Evolutionary conservation across 2,888 invertebrate species (phyloP).

Genomic region (Pristionchus arcanus): DNA sequence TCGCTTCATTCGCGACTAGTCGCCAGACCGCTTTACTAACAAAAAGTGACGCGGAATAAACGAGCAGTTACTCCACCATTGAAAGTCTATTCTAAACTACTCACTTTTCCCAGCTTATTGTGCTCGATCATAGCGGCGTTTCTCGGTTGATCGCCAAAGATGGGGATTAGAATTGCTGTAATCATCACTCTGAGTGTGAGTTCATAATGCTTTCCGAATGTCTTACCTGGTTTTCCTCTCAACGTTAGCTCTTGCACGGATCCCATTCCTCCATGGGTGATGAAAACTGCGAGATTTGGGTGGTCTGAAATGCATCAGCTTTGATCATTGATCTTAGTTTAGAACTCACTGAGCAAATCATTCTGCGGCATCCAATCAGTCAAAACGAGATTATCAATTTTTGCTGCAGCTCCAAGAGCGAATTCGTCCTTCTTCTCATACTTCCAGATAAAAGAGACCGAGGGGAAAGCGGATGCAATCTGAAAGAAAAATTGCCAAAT

Average conservation of each 20-base stretch:
- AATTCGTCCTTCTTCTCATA: conserved; percentile 43
- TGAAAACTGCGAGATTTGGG: conserved; percentile 1
- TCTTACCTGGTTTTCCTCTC: background rate
- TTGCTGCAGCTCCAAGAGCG: background rate
- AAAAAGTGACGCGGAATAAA: no score
- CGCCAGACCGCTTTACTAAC: no score
- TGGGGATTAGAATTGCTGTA: background rate
- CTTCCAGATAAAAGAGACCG: conserved; percentile 8
- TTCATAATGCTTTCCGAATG: no score
- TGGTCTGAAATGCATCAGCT: background rate
- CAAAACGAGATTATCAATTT: background rate
- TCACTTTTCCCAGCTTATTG: conserved; percentile 1
- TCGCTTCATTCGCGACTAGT: no score
- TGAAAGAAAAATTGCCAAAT: no score
- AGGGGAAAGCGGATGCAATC: background rate
- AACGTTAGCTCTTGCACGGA: background rate
- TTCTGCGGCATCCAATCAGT: conserved; percentile 38
- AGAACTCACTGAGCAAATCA: background rate
- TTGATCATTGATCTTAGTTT: no score
- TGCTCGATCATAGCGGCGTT: conserved; percentile 13
- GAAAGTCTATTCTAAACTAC: background rate
- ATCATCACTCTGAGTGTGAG: background rate
- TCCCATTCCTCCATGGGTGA: conserved; percentile 8
- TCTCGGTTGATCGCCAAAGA: conserved; percentile 3
- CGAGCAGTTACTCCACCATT: no score